A percentile compares a stretch with the other conserved stretches of the same genome.
phyloP scores from a whole-genome alignment of 2,888 invertebrate genomes.

The Mamestra brassicae region DNA sequence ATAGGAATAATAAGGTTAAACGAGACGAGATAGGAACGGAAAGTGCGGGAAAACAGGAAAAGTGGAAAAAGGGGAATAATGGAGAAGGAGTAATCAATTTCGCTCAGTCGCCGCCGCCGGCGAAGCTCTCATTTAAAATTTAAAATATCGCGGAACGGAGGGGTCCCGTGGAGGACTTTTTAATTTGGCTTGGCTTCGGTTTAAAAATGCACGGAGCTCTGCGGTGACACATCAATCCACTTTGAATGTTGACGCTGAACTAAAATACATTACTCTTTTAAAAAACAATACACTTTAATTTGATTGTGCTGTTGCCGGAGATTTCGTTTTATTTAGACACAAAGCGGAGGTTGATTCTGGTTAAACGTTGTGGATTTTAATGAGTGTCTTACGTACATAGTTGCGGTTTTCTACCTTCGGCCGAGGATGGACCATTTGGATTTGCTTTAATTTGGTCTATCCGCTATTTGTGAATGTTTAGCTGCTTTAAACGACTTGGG shows the following conservation, averaged over 20 bases:
- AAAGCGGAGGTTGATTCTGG: slow-evolving; percentile 43
- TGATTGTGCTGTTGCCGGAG: slow-evolving; percentile 42
- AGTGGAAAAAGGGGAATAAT: slow-evolving; percentile 90
- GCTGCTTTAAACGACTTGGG: slow-evolving; percentile 22
- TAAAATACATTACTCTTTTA: slow-evolving; percentile 74
- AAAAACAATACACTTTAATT: slow-evolving; percentile 58
- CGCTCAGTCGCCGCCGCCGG: slow-evolving; percentile 88
- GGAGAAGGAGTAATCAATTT: slow-evolving; percentile 91
- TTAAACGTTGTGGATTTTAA: slow-evolving; percentile 54
- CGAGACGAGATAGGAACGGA: slow-evolving; percentile 85
- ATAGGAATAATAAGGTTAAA: slow-evolving; percentile 87
- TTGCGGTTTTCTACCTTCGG: slow-evolving; percentile 43
- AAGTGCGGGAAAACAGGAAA: slow-evolving; percentile 84
- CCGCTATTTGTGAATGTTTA: slow-evolving; percentile 35
- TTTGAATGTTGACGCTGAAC: slow-evolving; percentile 84
- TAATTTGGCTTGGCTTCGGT: slow-evolving; percentile 87
- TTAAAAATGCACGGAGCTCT: slow-evolving; percentile 89
- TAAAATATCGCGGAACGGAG: slow-evolving; percentile 87
- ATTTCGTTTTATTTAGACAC: slow-evolving; percentile 44
- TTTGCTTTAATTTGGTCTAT: slow-evolving; percentile 29
- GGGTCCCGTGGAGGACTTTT: slow-evolving; percentile 88
- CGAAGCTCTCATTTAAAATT: slow-evolving; percentile 89
- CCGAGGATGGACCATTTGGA: slow-evolving; percentile 22
- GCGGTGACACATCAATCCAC: slow-evolving; percentile 90
- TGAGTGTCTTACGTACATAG: slow-evolving; percentile 43